Percentiles rank a stretch among this genome's conserved stretches.
Evolutionary conservation across 2,113 vertebrate species (phyloP).

Genomic region (Leptobrachium ailaonicum): DNA sequence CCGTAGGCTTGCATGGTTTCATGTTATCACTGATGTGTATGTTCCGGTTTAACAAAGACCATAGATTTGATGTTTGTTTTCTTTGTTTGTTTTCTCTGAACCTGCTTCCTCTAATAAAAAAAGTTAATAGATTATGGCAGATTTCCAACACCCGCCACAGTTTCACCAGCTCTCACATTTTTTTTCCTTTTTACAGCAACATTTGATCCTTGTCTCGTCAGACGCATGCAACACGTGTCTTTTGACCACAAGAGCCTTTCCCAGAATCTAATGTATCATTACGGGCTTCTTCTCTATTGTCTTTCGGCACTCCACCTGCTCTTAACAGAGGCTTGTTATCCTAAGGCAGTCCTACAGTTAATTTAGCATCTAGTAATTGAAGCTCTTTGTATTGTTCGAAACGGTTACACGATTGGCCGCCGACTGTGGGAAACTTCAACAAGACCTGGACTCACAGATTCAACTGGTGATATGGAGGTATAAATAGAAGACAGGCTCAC

Average conservation of each 20-base stretch:
- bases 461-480: conserved; percentile 20
- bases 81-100: not conserved
- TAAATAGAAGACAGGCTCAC: conserved; percentile 17
- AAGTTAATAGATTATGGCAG: not conserved
- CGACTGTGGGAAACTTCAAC: conserved; percentile 46
- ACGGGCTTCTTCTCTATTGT: conserved; percentile 22
- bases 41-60: too few species aligned
- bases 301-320: conserved; percentile 30
- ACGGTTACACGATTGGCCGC: conserved; percentile 14
- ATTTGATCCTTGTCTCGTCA: conserved; percentile 8
- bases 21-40: too few species aligned
- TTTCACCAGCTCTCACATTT: not conserved
- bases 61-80: too few species aligned
- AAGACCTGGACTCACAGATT: conserved; percentile 36
- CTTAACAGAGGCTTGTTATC: conserved; percentile 37
- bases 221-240: conserved; percentile 30
- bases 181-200: not conserved
- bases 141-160: not conserved
- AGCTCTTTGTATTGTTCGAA: conserved; percentile 23
- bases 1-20: too few species aligned
- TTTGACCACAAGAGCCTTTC: conserved; percentile 37
- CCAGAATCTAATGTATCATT: conserved; percentile 39
- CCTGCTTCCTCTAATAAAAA: not conserved
- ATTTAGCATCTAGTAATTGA: conserved; percentile 45
- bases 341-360: conserved; percentile 21